A percentile compares a stretch with the other conserved stretches of the same genome.
Conservation (phyloP, 2,888 invertebrate species). For the Apodemia mormo region DNA sequence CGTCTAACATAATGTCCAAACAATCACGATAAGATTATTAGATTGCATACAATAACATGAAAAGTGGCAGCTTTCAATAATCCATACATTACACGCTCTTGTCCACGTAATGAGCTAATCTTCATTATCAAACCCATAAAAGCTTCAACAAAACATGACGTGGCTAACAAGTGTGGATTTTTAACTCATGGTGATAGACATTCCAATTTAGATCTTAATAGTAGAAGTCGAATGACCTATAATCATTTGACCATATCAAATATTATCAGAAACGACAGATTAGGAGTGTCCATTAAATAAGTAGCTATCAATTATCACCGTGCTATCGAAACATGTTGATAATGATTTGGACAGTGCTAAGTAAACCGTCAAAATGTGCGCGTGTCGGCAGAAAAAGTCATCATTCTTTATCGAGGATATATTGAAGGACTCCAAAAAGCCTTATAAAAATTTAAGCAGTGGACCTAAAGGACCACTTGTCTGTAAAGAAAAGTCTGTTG, state of each 20-base stretch:
- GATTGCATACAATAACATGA: constrained; percentile 20
- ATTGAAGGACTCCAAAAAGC: constrained; percentile 57
- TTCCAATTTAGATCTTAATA: constrained; percentile 1
- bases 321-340: constrained; percentile 63
- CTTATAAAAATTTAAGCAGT: constrained; percentile 53
- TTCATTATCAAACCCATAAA: constrained; percentile 42
- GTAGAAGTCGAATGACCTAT: neutral
- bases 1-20: constrained; percentile 1
- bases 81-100: constrained; percentile 38
- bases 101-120: constrained; percentile 39
- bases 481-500: constrained; percentile 40
- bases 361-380: constrained; percentile 64
- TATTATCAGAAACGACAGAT: constrained; percentile 48
- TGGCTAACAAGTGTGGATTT: constrained; percentile 21
- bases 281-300: constrained; percentile 72
- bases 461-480: constrained; percentile 53
- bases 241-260: constrained; percentile 4
- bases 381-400: constrained; percentile 68
- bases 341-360: constrained; percentile 67
- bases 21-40: constrained; percentile 24
- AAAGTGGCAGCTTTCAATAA: constrained; percentile 35
- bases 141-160: constrained; percentile 31
- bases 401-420: constrained; percentile 73
- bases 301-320: constrained; percentile 75
- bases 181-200: neutral